Percentiles rank a stretch among this genome's conserved stretches.
phyloP scores from a whole-genome alignment of 2,113 vertebrate species.

The Carlito syrichta region DNA sequence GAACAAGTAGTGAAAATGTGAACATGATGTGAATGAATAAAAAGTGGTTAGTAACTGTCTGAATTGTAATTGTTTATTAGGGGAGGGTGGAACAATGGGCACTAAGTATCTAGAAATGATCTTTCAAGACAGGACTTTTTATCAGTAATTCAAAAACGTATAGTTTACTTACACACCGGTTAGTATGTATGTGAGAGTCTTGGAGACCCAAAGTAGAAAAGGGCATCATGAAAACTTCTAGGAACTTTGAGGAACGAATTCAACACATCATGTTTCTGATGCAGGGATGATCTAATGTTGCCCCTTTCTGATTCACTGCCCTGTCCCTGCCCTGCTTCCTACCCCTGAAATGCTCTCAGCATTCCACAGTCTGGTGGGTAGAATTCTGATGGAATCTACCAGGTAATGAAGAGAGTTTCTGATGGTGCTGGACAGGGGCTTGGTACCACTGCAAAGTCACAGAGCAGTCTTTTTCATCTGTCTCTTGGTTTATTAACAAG shows the following conservation, averaged over 20 bases:
- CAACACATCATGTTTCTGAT: not conserved
- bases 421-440: not conserved
- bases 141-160: not conserved
- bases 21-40: slow-evolving; percentile 21
- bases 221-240: not conserved
- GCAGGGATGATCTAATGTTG: not conserved
- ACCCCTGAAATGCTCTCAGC: rapidly evolving
- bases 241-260: not conserved
- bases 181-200: not conserved
- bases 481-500: not conserved
- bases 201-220: not conserved
- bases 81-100: not conserved
- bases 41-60: not conserved
- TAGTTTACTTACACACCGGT: rapidly evolving
- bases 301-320: not conserved
- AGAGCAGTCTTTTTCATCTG: not conserved
- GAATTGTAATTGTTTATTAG: not conserved
- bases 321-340: rapidly evolving
- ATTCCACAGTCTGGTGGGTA: not conserved
- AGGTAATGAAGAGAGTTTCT: rapidly evolving
- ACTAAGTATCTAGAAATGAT: not conserved
- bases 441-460: not conserved
- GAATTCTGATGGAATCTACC: not conserved
- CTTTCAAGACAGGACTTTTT: not conserved
- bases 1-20: not conserved